A percentile compares a stretch with the other conserved stretches of the same genome.
phyloP scores from a whole-genome alignment of 2,113 vertebrate genomes.

The Ammospiza caudacuta region DNA sequence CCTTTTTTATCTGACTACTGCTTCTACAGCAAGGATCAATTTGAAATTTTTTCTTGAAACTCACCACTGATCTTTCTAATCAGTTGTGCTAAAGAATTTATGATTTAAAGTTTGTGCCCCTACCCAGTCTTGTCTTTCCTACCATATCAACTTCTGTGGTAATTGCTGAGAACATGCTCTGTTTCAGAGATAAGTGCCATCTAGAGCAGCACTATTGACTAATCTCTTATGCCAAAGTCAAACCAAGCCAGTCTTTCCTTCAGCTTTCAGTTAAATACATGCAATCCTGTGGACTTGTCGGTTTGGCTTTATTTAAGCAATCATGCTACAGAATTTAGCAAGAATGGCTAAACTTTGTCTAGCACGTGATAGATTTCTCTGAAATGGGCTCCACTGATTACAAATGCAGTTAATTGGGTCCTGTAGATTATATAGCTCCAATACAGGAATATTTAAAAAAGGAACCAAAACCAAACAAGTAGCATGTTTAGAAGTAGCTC shows the following conservation, averaged over 20 bases:
- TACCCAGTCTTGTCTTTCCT: background rate
- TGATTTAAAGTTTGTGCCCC: background rate
- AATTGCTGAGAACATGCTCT: background rate
- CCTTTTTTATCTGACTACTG: background rate
- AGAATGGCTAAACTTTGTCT: background rate
- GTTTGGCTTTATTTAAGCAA: constrained; percentile 24
- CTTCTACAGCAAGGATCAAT: background rate
- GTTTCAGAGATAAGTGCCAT: background rate
- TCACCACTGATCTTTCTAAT: background rate
- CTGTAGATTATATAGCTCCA: background rate
- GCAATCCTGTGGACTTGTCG: constrained; percentile 20
- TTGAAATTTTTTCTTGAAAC: background rate
- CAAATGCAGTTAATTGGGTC: background rate
- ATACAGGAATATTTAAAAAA: background rate
- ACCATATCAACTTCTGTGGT: background rate
- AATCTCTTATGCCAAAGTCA: background rate
- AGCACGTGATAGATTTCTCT: background rate
- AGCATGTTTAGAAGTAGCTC: background rate
- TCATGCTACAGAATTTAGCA: constrained; percentile 11
- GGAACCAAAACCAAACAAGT: background rate
- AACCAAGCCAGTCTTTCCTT: background rate
- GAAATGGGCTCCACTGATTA: constrained; percentile 22
- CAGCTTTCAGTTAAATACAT: constrained; percentile 30
- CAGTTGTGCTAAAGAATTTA: background rate
- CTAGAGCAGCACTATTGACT: background rate